Percentiles rank a stretch among this genome's conserved stretches.
These are phyloP conservation scores for Agapetus fuscipes DNA, from an alignment of 2,888 invertebrate species.

Conservation along the genomic window DNA sequence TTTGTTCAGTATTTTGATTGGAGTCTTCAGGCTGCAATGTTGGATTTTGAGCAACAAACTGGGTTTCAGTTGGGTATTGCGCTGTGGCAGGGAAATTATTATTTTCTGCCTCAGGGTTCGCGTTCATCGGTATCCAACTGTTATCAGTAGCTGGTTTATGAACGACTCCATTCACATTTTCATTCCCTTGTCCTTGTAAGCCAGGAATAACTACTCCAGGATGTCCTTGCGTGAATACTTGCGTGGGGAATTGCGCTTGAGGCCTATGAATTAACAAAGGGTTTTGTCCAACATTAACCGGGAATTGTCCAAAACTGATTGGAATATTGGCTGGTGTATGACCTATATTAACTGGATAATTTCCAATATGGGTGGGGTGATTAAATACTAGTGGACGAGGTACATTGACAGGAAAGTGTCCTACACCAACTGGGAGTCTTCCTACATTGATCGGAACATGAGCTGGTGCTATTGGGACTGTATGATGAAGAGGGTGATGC, in stretches of 20 bases:
- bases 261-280: background rate
- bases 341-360: too few species aligned
- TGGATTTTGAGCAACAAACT: constrained; percentile 9
- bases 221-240: constrained; percentile 6
- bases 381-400: too few species aligned
- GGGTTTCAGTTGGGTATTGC: constrained; percentile 12
- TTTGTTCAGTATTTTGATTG: constrained; percentile 4
- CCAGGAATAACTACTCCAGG: constrained; percentile 8
- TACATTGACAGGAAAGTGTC: constrained; percentile 12
- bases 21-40: constrained; percentile 1
- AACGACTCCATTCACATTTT: background rate
- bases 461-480: constrained; percentile 1
- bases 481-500: constrained; percentile 1
- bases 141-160: constrained; percentile 7
- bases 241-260: constrained; percentile 4
- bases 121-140: constrained; percentile 18
- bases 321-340: constrained; percentile 5
- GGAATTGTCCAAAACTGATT: constrained; percentile 9
- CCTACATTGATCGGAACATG: background rate
- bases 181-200: constrained; percentile 7
- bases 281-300: constrained; percentile 8
- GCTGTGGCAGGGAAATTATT: constrained; percentile 5
- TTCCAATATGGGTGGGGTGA: too few species aligned
- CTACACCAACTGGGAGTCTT: constrained; percentile 6
- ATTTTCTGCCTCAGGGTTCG: constrained; percentile 8